phyloP scores from a whole-genome alignment of 2,113 vertebrate genomes.

The Trinectes maculatus region DNA sequence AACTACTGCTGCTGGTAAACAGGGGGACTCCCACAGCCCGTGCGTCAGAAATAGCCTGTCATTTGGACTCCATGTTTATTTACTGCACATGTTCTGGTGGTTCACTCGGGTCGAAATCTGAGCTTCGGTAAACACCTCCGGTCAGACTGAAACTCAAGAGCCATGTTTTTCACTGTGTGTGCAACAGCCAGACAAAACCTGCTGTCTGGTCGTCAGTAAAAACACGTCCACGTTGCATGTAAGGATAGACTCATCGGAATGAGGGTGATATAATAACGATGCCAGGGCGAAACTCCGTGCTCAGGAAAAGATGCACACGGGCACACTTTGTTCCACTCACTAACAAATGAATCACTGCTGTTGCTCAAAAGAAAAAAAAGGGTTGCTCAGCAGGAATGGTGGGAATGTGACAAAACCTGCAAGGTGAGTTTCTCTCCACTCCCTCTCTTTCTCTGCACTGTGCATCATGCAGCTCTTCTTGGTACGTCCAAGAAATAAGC shows the following conservation, averaged over 20 bases:
- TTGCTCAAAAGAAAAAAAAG: too few species aligned
- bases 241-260: conserved; percentile 1
- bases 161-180: conserved; percentile 43
- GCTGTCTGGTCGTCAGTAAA: not conserved
- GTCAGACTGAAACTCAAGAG: conserved; percentile 35
- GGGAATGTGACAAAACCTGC: conserved; percentile 58
- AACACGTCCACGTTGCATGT: not conserved
- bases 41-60: conserved; percentile 52
- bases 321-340: conserved; percentile 46
- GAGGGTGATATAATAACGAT: not conserved
- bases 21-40: conserved; percentile 29
- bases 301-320: not conserved
- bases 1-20: conserved; percentile 51
- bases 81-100: conserved; percentile 1
- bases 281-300: conserved; percentile 11
- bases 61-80: not conserved
- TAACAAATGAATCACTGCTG: conserved; percentile 24
- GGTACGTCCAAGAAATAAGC: too few species aligned
- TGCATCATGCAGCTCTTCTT: too few species aligned
- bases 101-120: conserved; percentile 40
- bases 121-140: conserved; percentile 57
- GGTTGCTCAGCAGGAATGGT: conserved; percentile 58
- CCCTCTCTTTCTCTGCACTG: not conserved
- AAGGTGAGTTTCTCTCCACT: conserved; percentile 13
- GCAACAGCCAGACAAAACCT: too few species aligned